Evolutionary conservation across 2,888 invertebrate species (phyloP), one percentile per base, ranked within the genome.

Genomic region (Bellardia pandia): DNA sequence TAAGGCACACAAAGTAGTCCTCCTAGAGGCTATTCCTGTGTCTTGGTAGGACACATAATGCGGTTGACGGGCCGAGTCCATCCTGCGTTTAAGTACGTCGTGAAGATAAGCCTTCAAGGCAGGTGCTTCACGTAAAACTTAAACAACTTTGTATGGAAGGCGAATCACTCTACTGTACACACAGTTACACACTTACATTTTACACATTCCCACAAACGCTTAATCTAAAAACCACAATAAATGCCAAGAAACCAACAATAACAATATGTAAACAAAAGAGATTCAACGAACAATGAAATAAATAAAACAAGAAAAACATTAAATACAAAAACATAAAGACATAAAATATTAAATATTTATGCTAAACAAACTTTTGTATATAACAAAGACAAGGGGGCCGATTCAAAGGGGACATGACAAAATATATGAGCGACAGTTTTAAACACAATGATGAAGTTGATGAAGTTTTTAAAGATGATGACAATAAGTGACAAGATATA

Each of bases 261-360:
- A 45, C 11, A 14, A 53, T 13, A 42, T 37, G 4, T 30, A 8
- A 40, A 33, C 13, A 51, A 56, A 72, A 23, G 11, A 37, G 56
- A 40, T 0, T 40, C 6, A 45, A 42, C 2, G 23, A 11, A 23
- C 8, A 45, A 45, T 7, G 14, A 16, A 8, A 42, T 16, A 16
- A n/a, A 40, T 16, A 64, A 23, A n/a, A 45, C 13, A 66, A 66
- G 2, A 9, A 45, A 48, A 23, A 45, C 11, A 45, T 45, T 45
- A 45, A 62, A 37, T 3, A 58, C 9, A 48, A 3, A 4, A 13
- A 42, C 3, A 23, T 45, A n/a, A 33, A 23, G 0, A 0, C 37
- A 58, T 53, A 48, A 79, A 60, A 48, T 45, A 69, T 60, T 68
- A 16, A 68, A 33, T 37, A 48, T 48, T 79, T 48, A 60, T 79